phyloP scores from a whole-genome alignment of 2,113 vertebrate genomes.

The Cyprinus carpio region DNA sequence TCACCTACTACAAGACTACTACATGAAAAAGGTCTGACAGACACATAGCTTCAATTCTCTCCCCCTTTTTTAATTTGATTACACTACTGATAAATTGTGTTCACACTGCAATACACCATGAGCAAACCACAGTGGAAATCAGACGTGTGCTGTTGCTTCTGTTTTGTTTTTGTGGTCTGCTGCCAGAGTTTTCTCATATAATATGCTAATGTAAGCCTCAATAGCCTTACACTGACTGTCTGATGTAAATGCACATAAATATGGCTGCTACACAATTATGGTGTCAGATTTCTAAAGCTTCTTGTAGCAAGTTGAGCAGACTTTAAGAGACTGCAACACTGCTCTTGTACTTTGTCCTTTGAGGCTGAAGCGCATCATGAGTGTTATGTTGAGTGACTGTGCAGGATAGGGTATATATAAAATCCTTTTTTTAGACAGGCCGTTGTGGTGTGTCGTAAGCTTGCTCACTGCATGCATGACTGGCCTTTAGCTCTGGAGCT shows the following conservation, averaged over 20 bases:
- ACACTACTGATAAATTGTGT: conserved; percentile 52
- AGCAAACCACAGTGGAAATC: conserved; percentile 7
- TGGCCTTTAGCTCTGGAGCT: not conserved
- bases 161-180: conserved; percentile 1
- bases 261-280: not conserved
- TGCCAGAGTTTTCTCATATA: conserved; percentile 13
- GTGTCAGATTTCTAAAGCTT: not conserved
- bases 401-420: not conserved
- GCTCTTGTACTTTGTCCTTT: conserved; percentile 15
- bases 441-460: not conserved
- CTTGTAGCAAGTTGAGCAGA: not conserved
- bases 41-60: conserved; percentile 40
- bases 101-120: conserved; percentile 7
- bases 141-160: not conserved
- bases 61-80: conserved; percentile 53
- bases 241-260: not conserved
- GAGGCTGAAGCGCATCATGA: conserved; percentile 8
- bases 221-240: conserved; percentile 20
- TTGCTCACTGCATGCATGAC: conserved; percentile 21
- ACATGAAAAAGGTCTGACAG: conserved; percentile 56
- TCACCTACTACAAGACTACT: conserved; percentile 47
- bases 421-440: no score
- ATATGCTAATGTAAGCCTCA: conserved; percentile 12
- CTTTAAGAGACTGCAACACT: conserved; percentile 18
- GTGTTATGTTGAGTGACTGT: not conserved